Percentiles rank a stretch among this genome's conserved stretches.
Evolutionary conservation across 1,140 invertebrate genomes (phyloP).

Genomic region (Drosophila busckii): DNA sequence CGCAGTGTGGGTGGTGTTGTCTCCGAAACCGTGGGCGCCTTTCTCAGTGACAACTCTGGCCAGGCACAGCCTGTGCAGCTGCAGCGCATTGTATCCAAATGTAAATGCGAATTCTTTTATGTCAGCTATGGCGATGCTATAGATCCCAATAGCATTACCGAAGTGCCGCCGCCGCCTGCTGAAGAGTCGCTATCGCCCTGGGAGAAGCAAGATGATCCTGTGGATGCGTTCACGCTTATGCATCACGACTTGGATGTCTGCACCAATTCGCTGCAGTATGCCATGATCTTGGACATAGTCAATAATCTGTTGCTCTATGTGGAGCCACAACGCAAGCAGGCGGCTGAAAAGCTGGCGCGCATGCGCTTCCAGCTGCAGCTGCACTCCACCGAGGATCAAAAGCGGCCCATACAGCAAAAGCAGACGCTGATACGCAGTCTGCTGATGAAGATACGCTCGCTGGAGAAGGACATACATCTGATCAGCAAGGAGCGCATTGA

Average conservation of each 20-base stretch:
- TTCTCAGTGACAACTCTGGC: slow-evolving; percentile 80
- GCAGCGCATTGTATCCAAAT: slow-evolving; percentile 97
- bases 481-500: slow-evolving; percentile 90
- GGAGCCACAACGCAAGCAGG: slow-evolving; percentile 96
- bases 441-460: slow-evolving; percentile 87
- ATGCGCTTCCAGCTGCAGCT: slow-evolving; percentile 96
- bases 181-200: slow-evolving; percentile 85
- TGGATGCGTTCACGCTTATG: slow-evolving; percentile 98
- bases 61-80: slow-evolving; percentile 83
- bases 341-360: slow-evolving; percentile 91
- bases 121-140: slow-evolving; percentile 94
- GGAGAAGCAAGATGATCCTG: slow-evolving; percentile 90
- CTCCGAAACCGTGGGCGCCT: slow-evolving; percentile 93
- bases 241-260: slow-evolving; percentile 98
- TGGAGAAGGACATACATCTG: slow-evolving; percentile 95
- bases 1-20: slow-evolving; percentile 97
- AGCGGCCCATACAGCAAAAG: slow-evolving; percentile 93
- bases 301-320: slow-evolving; percentile 98
- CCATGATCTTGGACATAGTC: slow-evolving; percentile 97
- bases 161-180: slow-evolving; percentile 84
- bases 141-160: slow-evolving; percentile 83
- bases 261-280: slow-evolving; percentile 97
- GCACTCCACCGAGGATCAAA: slow-evolving; percentile 92
- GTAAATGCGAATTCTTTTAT: slow-evolving; percentile 98
- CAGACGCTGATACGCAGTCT: slow-evolving; percentile 92